phyloP scores from a whole-genome alignment of 35 echinoderm and acorn worm species.

The Diadema setosum region DNA sequence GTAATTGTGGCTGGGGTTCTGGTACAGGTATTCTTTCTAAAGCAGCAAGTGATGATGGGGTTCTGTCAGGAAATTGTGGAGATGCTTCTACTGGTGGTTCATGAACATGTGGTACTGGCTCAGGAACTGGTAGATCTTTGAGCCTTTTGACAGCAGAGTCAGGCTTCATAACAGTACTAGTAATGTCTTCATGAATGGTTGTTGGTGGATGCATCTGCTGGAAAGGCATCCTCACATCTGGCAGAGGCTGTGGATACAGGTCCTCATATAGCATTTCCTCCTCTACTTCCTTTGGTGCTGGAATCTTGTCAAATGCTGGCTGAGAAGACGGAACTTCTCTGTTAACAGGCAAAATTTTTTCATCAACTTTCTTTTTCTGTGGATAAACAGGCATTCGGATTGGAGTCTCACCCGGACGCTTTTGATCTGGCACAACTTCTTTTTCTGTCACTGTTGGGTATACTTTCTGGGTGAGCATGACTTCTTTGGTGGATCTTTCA shows the following conservation, averaged over 20 bases:
- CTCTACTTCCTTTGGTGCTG: neutral
- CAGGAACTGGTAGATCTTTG: neutral
- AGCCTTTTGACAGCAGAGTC: neutral
- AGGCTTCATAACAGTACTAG: neutral
- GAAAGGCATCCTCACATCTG: neutral
- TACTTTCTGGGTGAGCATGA: neutral
- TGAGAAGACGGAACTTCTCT: neutral
- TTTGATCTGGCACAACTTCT: neutral
- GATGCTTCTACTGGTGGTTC: neutral
- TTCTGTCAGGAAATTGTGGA: neutral
- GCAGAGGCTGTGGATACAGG: neutral
- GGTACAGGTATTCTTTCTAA: neutral
- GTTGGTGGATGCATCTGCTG: neutral
- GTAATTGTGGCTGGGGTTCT: neutral
- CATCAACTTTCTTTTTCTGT: neutral
- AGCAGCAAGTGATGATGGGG: neutral
- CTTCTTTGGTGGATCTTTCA: neutral
- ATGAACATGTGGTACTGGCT: neutral
- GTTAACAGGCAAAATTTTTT: neutral
- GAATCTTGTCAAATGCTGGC: neutral
- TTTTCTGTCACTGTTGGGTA: slow-evolving; percentile 2
- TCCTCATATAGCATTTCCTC: neutral
- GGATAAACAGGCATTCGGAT: neutral
- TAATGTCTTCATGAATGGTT: neutral
- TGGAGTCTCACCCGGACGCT: neutral